Percentiles rank a stretch among this genome's conserved stretches.
phyloP scores from a whole-genome alignment of 2,888 invertebrate genomes.

The Stenurella melanura region DNA sequence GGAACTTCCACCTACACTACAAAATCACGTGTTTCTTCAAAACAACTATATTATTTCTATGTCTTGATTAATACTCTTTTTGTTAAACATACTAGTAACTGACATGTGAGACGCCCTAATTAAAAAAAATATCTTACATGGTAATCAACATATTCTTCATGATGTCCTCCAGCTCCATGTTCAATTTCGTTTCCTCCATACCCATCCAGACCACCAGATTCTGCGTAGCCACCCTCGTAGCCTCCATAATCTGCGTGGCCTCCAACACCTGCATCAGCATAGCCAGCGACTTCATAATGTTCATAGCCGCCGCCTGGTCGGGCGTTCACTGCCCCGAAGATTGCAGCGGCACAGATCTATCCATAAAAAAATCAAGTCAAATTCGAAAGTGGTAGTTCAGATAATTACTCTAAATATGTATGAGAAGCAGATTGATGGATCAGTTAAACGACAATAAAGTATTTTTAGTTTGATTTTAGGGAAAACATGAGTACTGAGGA shows the following conservation, averaged over 20 bases:
- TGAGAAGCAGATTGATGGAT: no score
- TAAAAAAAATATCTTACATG: conserved; percentile 63
- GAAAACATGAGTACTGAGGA: no score
- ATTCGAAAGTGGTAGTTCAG: not conserved
- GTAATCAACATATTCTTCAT: conserved; percentile 67
- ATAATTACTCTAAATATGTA: no score
- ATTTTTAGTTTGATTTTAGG: no score
- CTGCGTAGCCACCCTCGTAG: conserved; percentile 42
- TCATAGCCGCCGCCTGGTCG: conserved; percentile 67
- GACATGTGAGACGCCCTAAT: not conserved
- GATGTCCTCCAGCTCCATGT: conserved; percentile 53
- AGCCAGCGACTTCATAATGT: conserved; percentile 61
- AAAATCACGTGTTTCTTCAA: no score
- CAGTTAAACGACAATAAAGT: no score
- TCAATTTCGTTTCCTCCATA: conserved; percentile 55
- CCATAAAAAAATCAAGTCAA: conserved; percentile 21
- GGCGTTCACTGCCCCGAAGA: conserved; percentile 65
- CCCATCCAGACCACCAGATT: conserved; percentile 46
- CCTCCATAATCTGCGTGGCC: conserved; percentile 47
- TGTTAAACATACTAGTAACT: no score
- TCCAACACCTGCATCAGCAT: conserved; percentile 56
- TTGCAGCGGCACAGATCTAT: conserved; percentile 67
- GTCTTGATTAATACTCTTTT: no score
- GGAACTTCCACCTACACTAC: no score
- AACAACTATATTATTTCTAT: no score